Conservation (phyloP, 2,888 invertebrate genomes). For the Trisateles emortualis region DNA sequence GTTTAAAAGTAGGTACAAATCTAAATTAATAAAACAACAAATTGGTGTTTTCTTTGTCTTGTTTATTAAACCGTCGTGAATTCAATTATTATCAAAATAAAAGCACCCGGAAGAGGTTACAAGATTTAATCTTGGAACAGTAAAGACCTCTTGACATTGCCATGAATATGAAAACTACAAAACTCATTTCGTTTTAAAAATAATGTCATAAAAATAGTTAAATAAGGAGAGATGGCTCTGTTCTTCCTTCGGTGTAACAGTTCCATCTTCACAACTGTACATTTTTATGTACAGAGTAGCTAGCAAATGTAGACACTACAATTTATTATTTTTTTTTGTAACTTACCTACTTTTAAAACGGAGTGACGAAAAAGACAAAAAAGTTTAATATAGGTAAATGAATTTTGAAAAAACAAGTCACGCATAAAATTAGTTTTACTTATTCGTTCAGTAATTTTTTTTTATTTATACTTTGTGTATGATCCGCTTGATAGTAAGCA, state of each 20-base stretch:
- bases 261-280: constrained; percentile 73
- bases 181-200: constrained; percentile 71
- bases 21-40: no score
- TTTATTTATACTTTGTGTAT: no score
- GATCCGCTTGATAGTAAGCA: no score
- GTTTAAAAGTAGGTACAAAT: no score
- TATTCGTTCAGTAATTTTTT: no score
- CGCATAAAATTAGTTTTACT: no score
- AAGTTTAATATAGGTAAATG: no score
- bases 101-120: constrained; percentile 18
- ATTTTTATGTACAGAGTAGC: constrained; percentile 64
- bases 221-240: constrained; percentile 73
- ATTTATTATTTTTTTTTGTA: not conserved
- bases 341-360: no score
- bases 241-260: constrained; percentile 70
- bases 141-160: constrained; percentile 53
- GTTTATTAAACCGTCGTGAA: constrained; percentile 11
- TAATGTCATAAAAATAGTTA: constrained; percentile 79
- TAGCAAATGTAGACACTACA: constrained; percentile 22
- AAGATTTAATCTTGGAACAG: constrained; percentile 45
- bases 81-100: constrained; percentile 15
- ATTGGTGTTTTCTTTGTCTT: constrained; percentile 4
- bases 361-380: no score
- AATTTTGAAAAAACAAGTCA: no score
- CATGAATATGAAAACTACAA: constrained; percentile 63